These are phyloP conservation scores for Hoplodrina blanda DNA, from an alignment of 2,888 invertebrate species.

Conservation along the genomic window DNA sequence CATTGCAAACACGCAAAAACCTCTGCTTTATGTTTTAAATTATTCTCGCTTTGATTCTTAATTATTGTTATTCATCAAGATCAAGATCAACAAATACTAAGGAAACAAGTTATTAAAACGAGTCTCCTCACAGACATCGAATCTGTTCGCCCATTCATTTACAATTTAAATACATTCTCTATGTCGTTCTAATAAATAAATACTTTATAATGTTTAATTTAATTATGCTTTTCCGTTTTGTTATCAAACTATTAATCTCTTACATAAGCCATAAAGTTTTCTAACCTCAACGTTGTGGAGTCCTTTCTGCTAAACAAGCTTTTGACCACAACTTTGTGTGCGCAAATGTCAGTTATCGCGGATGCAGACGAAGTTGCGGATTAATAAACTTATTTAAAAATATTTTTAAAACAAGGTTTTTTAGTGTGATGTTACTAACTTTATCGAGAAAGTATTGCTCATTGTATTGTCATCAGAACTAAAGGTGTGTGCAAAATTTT, in stretches of 20 bases:
- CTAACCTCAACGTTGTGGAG: slow-evolving; percentile 13
- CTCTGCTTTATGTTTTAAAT: slow-evolving; percentile 21
- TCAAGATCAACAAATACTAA: slow-evolving; percentile 42
- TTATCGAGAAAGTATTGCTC: too few species aligned
- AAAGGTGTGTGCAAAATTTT: too few species aligned
- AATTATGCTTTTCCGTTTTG: slow-evolving; percentile 47
- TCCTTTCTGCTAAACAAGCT: background rate
- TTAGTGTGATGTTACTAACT: too few species aligned
- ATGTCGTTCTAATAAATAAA: slow-evolving; percentile 32
- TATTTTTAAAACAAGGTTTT: too few species aligned
- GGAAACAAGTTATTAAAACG: slow-evolving; percentile 50
- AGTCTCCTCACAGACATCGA: slow-evolving; percentile 14
- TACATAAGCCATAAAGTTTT: slow-evolving; percentile 33
- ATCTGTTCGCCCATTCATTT: slow-evolving; percentile 34
- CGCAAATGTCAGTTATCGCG: too few species aligned
- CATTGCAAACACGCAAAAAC: slow-evolving; percentile 24
- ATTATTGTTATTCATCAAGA: slow-evolving; percentile 36
- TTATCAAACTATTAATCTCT: slow-evolving; percentile 30
- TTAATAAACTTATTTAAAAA: too few species aligned
- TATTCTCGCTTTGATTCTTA: slow-evolving; percentile 12
- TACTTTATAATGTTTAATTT: slow-evolving; percentile 40
- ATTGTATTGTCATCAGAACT: too few species aligned
- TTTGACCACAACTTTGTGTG: background rate
- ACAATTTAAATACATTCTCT: slow-evolving; percentile 54
- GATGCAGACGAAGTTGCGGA: background rate